These are phyloP conservation scores for silkworm (Bombyx mori) DNA, from an alignment of 1,140 invertebrate species.

Conservation along the genomic window ASM3026992v2 NC_085127.1:4716501-4717000, in stretches of 20 bases:
- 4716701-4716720: slow-evolving; percentile 71
- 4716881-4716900: slow-evolving; percentile 84
- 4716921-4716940: slow-evolving; percentile 76
- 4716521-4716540: too few relatives aligned
- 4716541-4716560: too few relatives aligned
- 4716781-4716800: slow-evolving; percentile 82
- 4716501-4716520: too few relatives aligned
- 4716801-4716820: slow-evolving; percentile 88
- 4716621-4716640: too few relatives aligned
- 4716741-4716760: slow-evolving; percentile 92
- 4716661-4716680: slow-evolving; percentile 2
- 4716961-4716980: too few relatives aligned
- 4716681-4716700: neutral
- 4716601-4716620: too few relatives aligned
- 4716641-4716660: too few relatives aligned
- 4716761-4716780: slow-evolving; percentile 88
- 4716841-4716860: slow-evolving; percentile 82
- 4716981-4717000: too few relatives aligned
- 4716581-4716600: too few relatives aligned
- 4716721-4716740: slow-evolving; percentile 91
- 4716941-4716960: too few relatives aligned
- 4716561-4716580: too few relatives aligned
- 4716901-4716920: slow-evolving; percentile 98
- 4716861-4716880: slow-evolving; percentile 81
- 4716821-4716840: slow-evolving; percentile 94